Evolutionary conservation across 35 echinoderm and acorn worm genomes (phyloP).

Genomic region (Stichopus chloronotus): DNA sequence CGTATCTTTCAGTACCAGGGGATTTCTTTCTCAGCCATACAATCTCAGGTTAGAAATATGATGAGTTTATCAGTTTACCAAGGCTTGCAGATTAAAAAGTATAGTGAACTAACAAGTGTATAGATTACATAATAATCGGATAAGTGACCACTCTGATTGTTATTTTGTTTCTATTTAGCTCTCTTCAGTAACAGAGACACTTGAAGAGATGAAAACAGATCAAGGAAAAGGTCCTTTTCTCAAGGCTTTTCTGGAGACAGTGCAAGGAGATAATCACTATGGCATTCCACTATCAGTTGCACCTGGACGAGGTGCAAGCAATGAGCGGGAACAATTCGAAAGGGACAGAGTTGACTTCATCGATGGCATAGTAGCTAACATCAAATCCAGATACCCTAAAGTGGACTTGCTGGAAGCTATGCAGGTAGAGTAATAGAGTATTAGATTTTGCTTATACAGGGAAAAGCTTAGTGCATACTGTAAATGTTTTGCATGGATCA

Average conservation of each 20-base stretch:
- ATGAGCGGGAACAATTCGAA: neutral
- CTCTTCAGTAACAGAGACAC: slow-evolving; percentile 2
- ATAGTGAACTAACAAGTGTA: neutral
- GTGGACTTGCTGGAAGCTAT: too few species aligned
- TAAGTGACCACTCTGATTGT: neutral
- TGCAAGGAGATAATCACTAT: neutral
- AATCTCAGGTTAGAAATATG: neutral
- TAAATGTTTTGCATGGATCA: neutral
- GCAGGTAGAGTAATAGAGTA: slow-evolving; percentile 4
- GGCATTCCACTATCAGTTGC: neutral
- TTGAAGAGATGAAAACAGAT: slow-evolving; percentile 11
- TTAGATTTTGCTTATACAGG: neutral
- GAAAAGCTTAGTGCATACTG: neutral
- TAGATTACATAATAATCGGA: neutral
- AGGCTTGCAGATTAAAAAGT: neutral
- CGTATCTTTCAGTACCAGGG: slow-evolving; percentile 14
- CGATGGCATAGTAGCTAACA: slow-evolving; percentile 2
- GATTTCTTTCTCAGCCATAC: neutral
- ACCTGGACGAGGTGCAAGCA: neutral
- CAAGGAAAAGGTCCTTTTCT: neutral
- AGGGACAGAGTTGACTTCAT: slow-evolving; percentile 7
- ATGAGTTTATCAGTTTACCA: neutral
- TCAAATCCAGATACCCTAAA: neutral
- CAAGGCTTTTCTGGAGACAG: too few species aligned
- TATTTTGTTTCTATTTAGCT: neutral